Base-by-base conservation (phyloP, 2,888 invertebrate species). In the Scelioninae gen. 2 region DNA sequence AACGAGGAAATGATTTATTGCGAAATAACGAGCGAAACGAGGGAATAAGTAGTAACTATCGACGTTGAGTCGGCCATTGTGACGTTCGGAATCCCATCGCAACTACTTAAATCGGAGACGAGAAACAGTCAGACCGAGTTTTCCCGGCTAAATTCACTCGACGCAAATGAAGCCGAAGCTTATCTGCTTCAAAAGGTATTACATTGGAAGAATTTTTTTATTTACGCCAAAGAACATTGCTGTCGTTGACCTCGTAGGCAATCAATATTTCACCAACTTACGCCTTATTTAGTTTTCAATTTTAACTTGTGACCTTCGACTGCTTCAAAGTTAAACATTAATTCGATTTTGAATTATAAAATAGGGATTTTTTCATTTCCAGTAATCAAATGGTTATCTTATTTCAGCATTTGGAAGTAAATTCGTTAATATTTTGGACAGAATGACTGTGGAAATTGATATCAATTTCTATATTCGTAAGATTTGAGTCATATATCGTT, bases 91-190 rank as follows among this genome's bases (percentile, higher is more conserved):
- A n/a, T 33, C 4, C n/a, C n/a, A n/a, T n/a, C n/a, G n/a, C 33
- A n/a, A 28, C n/a, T 25, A 16, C 22, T 22, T 19, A 28, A 55
- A 28, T 55, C 10, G 10, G 6, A 41, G 11, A 28, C 7, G 33
- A 4, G 39, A 43, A 45, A 57, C 33, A 28, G 18, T 45, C 25
- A 22, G 25, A 11, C 39, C 15, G 37, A 15, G 5, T 33, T 45
- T 45, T 45, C 7, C 15, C 25, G 25, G 10, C 10, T 15, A 33
- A 33, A 9, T 5, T 9, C 43, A 1, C 9, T 22, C 28, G 57
- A 18, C 57, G 22, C 33, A 57, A 57, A 57, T 45, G 45, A 57
- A 57, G 57, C 48, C 9, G 45, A 28, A 60, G 28, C 33, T 60
- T 60, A 60, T 60, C 28, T 11, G 39, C 19, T n/a, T 16, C 15